Conservation (phyloP, 2,797 vertebrate species). For the Falco peregrinus region DNA sequence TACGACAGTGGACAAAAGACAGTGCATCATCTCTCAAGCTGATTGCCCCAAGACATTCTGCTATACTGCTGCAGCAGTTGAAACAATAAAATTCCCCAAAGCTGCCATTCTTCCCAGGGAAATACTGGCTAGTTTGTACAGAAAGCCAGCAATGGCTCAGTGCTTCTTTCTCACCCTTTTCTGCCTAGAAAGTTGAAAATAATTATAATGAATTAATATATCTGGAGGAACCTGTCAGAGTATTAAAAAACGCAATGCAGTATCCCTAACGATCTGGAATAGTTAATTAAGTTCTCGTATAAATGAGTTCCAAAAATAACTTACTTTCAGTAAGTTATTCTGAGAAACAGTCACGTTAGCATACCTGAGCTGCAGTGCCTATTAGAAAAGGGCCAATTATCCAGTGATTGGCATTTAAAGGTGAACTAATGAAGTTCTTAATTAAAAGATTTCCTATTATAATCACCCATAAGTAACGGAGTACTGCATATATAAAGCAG, state of each 20-base stretch:
- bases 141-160: slow-evolving; percentile 25
- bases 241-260: slow-evolving; percentile 52
- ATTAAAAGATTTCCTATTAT: slow-evolving; percentile 69
- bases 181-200: slow-evolving; percentile 63
- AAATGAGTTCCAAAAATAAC: slow-evolving; percentile 59
- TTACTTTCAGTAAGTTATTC: slow-evolving; percentile 60
- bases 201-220: slow-evolving; percentile 67
- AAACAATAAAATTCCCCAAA: slow-evolving; percentile 58
- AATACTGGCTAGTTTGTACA: slow-evolving; percentile 18
- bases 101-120: slow-evolving; percentile 19
- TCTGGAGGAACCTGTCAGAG: slow-evolving; percentile 60
- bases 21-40: not conserved
- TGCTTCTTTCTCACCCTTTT: slow-evolving; percentile 50
- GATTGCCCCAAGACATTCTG: slow-evolving; percentile 3
- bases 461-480: slow-evolving; percentile 48
- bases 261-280: slow-evolving; percentile 54
- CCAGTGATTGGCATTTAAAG: slow-evolving; percentile 60
- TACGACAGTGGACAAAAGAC: not conserved
- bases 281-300: slow-evolving; percentile 67
- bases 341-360: slow-evolving; percentile 45
- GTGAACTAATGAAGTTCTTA: slow-evolving; percentile 66
- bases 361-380: slow-evolving; percentile 50
- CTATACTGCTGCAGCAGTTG: not conserved
- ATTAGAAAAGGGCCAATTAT: slow-evolving; percentile 53
- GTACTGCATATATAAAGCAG: slow-evolving; percentile 44